These are phyloP conservation scores for Achatina immaculata DNA, from an alignment of 1,140 invertebrate species.

Conservation along the genomic window DNA sequence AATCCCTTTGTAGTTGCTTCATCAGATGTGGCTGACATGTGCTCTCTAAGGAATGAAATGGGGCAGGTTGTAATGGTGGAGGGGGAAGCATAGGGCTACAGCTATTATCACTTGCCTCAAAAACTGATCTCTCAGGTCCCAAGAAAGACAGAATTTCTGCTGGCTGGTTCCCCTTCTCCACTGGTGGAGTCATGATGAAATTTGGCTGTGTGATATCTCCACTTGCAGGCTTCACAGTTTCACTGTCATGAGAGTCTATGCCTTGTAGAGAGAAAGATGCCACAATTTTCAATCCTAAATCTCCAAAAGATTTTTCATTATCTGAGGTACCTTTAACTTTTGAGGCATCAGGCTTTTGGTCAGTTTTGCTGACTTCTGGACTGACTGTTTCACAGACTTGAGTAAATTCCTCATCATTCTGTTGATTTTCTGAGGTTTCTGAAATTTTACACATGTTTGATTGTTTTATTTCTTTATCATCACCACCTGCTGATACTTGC, in stretches of 20 bases:
- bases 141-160: slow-evolving; percentile 30
- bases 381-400: slow-evolving; percentile 17
- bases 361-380: background rate
- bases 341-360: background rate
- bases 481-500: background rate
- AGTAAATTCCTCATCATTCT: background rate
- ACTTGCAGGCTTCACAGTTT: background rate
- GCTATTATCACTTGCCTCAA: background rate
- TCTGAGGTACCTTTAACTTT: background rate
- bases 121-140: slow-evolving; percentile 31
- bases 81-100: background rate
- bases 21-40: background rate
- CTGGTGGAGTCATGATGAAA: slow-evolving; percentile 22
- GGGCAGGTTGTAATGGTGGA: slow-evolving; percentile 10
- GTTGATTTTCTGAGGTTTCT: background rate
- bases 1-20: slow-evolving; percentile 16
- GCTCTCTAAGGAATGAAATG: background rate
- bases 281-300: slow-evolving; percentile 42
- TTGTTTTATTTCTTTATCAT: background rate
- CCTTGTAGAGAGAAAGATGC: slow-evolving; percentile 45
- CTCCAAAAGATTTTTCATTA: background rate
- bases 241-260: background rate
- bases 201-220: background rate
- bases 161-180: background rate
- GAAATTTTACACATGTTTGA: background rate